A percentile compares a stretch with the other conserved stretches of the same genome.
These are phyloP conservation scores for Acanthosepion esculentum DNA, from an alignment of 2,888 invertebrate species.

Conservation along the genomic window DNA sequence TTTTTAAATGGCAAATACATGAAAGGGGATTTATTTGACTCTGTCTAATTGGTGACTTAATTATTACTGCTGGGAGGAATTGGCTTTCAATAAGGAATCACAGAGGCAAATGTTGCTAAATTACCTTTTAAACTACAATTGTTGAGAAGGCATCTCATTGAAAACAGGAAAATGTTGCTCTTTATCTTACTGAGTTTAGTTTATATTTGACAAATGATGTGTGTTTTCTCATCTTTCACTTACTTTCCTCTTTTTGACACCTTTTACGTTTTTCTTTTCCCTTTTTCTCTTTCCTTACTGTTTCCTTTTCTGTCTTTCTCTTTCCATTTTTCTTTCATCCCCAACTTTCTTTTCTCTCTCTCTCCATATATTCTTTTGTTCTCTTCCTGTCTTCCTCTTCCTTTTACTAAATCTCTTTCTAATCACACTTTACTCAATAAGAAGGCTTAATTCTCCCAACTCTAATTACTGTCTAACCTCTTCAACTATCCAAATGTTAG, in stretches of 20 bases:
- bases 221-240: too few relatives aligned
- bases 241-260: background rate
- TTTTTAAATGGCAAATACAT: background rate
- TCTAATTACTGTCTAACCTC: background rate
- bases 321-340: too few relatives aligned
- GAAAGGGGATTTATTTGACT: background rate
- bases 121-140: background rate
- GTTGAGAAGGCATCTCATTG: background rate
- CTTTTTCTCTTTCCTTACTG: background rate
- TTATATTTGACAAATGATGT: too few relatives aligned
- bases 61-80: background rate
- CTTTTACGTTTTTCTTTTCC: too few relatives aligned
- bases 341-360: too few relatives aligned
- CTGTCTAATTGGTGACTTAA: background rate
- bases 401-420: too few relatives aligned
- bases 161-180: background rate
- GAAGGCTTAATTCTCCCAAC: background rate
- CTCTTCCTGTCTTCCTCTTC: background rate
- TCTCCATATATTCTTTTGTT: background rate
- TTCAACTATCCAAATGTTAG: background rate
- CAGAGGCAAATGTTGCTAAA: background rate
- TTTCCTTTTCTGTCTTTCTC: background rate
- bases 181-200: background rate
- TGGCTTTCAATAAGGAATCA: background rate
- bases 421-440: background rate